Evolutionary conservation across 2,797 vertebrate species (phyloP), one percentile per base, ranked within the genome.

Genomic region (Erethizon dorsatum): DNA sequence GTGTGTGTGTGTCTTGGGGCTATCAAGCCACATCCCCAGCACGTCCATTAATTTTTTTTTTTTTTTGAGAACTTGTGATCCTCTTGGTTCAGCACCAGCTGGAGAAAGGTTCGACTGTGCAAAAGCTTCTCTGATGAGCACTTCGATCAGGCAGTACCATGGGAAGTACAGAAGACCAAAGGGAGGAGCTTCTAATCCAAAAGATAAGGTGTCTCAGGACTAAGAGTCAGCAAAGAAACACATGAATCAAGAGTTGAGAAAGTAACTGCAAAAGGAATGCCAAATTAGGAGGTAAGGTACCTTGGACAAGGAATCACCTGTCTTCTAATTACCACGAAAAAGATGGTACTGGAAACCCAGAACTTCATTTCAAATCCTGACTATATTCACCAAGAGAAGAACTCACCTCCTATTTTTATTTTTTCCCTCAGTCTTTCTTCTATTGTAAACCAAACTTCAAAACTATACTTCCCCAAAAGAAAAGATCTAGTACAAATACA

Each of bases 401-500:
- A 63, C 57, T 41, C 31, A 20, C 37, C 11, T 45, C 52, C 61
- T 50, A 2, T 57, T 57, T 24, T 56, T 50, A 1, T 63, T 63
- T 22, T n/a, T 11, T 9, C 24, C 45, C 26, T 84, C 15, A 33
- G 75, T 73, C 78, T 93, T 77, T 92, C 71, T 85, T 91, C 28
- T 52, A 65, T 1, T 75, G n/a, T 52, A 79, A 91, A 89, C 33
- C 91, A 95, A 89, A 83, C 77, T 79, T 54, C 82, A 88, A 77
- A 94, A 56, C 33, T 67, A 22, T 2, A 65, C 31, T 90, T 67
- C 65, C 69, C 84, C 65, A 63, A 85, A 54, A 84, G 61, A 87
- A 85, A 54, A 90, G 11, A 88, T n/a, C 52, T 79, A 24, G 0
- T 17, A 91, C 33, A 45, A 63, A 65, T 24, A 65, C 5, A 50